Evolutionary conservation across 2,113 vertebrate genomes (phyloP).

Genomic region (Pholis gunnellus): DNA sequence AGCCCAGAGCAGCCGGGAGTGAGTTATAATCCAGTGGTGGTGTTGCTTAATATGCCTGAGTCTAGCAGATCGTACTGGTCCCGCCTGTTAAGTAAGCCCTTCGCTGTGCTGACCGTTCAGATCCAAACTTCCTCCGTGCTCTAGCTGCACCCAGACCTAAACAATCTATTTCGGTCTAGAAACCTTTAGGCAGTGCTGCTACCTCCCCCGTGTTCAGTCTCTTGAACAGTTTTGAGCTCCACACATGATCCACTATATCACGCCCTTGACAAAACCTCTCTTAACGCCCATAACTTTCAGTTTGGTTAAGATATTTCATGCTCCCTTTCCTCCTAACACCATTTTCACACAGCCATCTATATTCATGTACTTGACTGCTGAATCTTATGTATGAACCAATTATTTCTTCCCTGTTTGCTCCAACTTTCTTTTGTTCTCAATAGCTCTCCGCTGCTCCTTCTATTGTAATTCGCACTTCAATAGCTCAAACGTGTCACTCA

Average conservation of each 20-base stretch:
- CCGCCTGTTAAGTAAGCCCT: constrained; percentile 36
- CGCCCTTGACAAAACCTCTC: constrained; percentile 37
- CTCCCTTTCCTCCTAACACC: constrained; percentile 23
- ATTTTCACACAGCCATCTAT: constrained; percentile 32
- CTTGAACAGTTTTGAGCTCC: constrained; percentile 20
- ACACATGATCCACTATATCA: constrained; percentile 33
- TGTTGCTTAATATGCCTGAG: constrained; percentile 70
- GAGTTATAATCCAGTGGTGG: constrained; percentile 57
- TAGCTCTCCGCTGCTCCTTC: constrained; percentile 18
- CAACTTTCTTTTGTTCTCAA: constrained; percentile 38
- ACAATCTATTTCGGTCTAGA: constrained; percentile 5
- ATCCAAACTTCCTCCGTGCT: constrained; percentile 39
- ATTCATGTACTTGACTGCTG: constrained; percentile 45
- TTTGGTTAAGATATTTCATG: constrained; percentile 50
- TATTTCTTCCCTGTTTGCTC: constrained; percentile 12
- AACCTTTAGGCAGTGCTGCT: constrained; percentile 1
- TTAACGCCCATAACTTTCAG: constrained; percentile 32
- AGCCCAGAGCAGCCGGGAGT: constrained; percentile 57
- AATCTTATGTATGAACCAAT: constrained; percentile 35
- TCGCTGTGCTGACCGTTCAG: constrained; percentile 35
- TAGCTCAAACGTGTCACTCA: constrained; percentile 52
- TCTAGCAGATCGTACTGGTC: constrained; percentile 52
- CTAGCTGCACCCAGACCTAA: constrained; percentile 28
- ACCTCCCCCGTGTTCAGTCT: constrained; percentile 28
- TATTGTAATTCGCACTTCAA: constrained; percentile 48